Base-by-base conservation (phyloP, 2,888 invertebrate species). In the Homarus gammarus region DNA sequence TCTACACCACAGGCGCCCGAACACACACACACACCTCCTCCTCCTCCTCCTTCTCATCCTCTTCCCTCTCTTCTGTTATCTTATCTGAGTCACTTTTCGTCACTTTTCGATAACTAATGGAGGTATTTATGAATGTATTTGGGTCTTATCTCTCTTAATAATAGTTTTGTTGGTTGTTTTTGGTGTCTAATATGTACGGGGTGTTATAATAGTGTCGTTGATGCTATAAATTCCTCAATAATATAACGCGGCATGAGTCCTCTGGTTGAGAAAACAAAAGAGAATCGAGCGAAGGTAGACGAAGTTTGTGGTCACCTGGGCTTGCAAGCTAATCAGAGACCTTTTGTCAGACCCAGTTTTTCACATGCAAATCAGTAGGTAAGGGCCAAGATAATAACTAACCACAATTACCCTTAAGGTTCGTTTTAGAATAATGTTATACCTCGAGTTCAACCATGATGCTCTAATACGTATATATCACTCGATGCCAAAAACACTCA, bases 331-430 rank as follows among this genome's bases (percentile, higher is more conserved):
- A 85, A 85, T 85, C 85, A 78, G 85, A 85, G 49, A 18, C 77
- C 85, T 85, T 85, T 78, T 85, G 85, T 85, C 85, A 68, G 85
- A 75, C 78, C 68, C 44, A 85, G 77, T 85, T 85, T 85, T 85
- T 85, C 85, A 68, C 85, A 85, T 85, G 85, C 85, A 85, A 85
- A 85, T 85, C 85, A 85, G 77, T 38, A 49, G 33, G 22, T 44
- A n/a, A 36, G 72, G 33, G 78, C n/a, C 77, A 77, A 84, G 84
- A 73, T 27, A 56, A 31, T 83, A 56, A 44, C 40, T 33, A 64
- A 40, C 82, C 82, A 82, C 82, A 82, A 27, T 27, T 2, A 33
- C 68, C 64, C 44, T 10, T 31, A 82, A 82, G 68, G 82, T 12
- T 40, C 40, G 22, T 40, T 27, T 12, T 40, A 15, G 51, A 15